Conservation (phyloP, 2,113 vertebrate species). For the Anguilla japonica region DNA sequence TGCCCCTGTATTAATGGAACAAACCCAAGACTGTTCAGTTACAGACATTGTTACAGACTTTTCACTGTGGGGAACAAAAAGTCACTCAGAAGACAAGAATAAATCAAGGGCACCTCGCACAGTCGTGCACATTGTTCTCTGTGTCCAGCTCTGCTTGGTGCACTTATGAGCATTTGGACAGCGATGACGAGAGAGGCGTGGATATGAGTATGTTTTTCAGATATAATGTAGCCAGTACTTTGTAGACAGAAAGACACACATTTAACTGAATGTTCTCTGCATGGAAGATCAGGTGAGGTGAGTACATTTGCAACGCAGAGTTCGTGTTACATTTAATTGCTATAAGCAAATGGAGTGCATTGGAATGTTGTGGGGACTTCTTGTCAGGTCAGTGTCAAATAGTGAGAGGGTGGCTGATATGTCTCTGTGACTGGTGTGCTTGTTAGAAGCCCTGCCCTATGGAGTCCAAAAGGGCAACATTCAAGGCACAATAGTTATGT, state of each 20-base stretch:
- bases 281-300: constrained; percentile 54
- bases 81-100: constrained; percentile 1
- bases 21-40: constrained; percentile 10
- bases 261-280: constrained; percentile 45
- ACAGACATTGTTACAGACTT: not conserved
- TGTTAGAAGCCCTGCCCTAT: constrained; percentile 17
- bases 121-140: constrained; percentile 49
- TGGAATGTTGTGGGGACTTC: constrained; percentile 50
- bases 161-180: constrained; percentile 50
- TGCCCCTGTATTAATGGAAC: not conserved
- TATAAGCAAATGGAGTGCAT: constrained; percentile 17
- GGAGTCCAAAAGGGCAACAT: constrained; percentile 46
- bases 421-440: constrained; percentile 31
- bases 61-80: not conserved
- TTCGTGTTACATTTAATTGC: constrained; percentile 12
- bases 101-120: not conserved
- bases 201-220: constrained; percentile 44
- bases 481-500: constrained; percentile 37
- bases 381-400: constrained; percentile 18
- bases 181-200: constrained; percentile 61
- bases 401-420: constrained; percentile 3
- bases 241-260: constrained; percentile 31
- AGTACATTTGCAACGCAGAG: constrained; percentile 27
- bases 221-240: not conserved
- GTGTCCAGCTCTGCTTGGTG: constrained; percentile 66